A percentile compares a stretch with the other conserved stretches of the same genome.
These are phyloP conservation scores for Eupsittula cactorum DNA, from an alignment of 2,113 vertebrate genomes.

Conservation along the genomic window DNA sequence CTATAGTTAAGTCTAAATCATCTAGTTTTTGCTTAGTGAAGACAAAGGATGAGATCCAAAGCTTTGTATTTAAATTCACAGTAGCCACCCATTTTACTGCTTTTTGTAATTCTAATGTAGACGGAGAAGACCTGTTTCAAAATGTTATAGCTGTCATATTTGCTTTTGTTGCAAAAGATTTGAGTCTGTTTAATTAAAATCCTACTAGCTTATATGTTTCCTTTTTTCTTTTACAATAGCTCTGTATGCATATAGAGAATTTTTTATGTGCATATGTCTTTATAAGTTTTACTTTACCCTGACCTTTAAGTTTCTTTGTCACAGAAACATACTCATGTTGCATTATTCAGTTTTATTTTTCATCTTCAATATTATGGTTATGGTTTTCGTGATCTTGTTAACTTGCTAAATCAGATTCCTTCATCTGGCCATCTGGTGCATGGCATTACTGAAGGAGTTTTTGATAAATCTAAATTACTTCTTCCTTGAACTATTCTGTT, in stretches of 20 bases:
- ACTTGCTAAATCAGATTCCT: conserved; percentile 38
- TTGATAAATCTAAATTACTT: conserved; percentile 36
- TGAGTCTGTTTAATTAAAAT: conserved; percentile 5
- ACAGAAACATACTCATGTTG: background rate
- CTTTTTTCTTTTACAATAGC: background rate
- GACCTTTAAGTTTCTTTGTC: background rate
- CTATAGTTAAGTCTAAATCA: background rate
- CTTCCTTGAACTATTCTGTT: background rate
- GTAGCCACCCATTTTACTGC: background rate
- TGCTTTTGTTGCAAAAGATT: background rate
- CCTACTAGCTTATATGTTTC: background rate
- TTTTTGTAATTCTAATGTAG: background rate
- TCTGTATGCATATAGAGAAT: background rate
- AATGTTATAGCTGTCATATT: background rate
- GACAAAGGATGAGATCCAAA: background rate
- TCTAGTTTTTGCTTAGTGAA: conserved; percentile 10
- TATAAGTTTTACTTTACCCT: background rate
- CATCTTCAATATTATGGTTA: conserved; percentile 27
- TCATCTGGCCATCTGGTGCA: conserved; percentile 52
- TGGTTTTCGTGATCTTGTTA: conserved; percentile 39
- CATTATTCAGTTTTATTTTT: conserved; percentile 42
- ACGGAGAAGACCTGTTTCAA: background rate
- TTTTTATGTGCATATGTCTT: background rate
- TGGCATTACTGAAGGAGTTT: conserved; percentile 26
- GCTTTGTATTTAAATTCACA: background rate